phyloP scores from a whole-genome alignment of 2,797 vertebrate genomes.

The Cyprinella venusta region DNA sequence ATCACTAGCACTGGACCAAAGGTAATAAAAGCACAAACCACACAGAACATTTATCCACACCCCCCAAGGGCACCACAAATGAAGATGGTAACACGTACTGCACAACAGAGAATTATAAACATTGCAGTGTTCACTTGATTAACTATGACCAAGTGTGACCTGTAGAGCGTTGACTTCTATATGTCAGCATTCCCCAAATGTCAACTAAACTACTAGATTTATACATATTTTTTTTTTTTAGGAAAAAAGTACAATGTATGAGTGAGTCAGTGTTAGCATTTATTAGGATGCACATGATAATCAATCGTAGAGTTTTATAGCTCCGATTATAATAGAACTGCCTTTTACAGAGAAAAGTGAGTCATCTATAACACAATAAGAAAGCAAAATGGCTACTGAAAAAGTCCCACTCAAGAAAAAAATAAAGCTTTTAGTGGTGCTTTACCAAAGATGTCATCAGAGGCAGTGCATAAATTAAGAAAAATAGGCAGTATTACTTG shows the following conservation, averaged over 20 bases:
- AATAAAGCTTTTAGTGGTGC: background rate
- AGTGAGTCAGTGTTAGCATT: slow-evolving; percentile 36
- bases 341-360: slow-evolving; percentile 4
- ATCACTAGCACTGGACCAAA: slow-evolving; percentile 23
- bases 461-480: background rate
- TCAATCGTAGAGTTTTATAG: background rate
- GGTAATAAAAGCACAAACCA: slow-evolving; percentile 21
- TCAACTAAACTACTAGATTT: background rate
- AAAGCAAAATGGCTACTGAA: background rate
- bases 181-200: background rate
- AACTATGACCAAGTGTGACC: background rate
- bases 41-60: background rate
- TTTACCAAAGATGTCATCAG: slow-evolving; percentile 10
- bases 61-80: background rate
- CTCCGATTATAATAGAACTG: background rate
- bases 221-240: background rate
- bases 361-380: slow-evolving; percentile 24
- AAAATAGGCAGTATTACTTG: background rate
- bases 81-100: background rate
- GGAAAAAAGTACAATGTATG: background rate
- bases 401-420: slow-evolving; percentile 5
- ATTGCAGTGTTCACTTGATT: slow-evolving; percentile 1
- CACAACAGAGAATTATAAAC: background rate
- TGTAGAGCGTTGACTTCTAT: background rate
- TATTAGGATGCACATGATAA: slow-evolving; percentile 13